These are phyloP conservation scores for Bambusicola thoracicus DNA, from an alignment of 2,113 vertebrate species.

Conservation along the genomic window DNA sequence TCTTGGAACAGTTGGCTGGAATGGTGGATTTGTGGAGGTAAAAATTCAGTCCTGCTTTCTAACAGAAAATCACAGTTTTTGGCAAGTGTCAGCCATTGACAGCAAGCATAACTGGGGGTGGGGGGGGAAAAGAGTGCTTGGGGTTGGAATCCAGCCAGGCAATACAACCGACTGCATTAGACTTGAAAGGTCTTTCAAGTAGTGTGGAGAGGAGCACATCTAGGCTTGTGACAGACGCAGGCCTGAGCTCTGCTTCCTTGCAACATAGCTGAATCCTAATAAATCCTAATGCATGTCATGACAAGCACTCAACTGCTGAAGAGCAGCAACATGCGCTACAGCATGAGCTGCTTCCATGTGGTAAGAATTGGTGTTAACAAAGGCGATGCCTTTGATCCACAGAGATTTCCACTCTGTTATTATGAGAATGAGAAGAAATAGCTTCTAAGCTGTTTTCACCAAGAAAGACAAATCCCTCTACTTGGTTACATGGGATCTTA, in stretches of 20 bases:
- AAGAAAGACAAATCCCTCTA: not conserved
- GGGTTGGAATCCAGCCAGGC: not conserved
- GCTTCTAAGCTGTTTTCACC: not conserved
- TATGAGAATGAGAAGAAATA: not conserved
- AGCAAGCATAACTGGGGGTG: not conserved
- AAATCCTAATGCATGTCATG: not conserved
- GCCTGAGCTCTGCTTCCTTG: not conserved
- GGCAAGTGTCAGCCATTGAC: not conserved
- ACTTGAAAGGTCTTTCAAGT: not conserved
- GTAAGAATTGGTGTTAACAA: not conserved
- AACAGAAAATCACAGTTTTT: not conserved
- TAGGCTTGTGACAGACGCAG: not conserved
- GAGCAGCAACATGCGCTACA: not conserved
- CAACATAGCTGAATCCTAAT: not conserved
- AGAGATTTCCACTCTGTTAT: not conserved
- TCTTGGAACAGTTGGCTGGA: not conserved
- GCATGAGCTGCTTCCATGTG: not conserved
- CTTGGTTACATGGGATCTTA: not conserved
- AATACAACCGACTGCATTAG: not conserved
- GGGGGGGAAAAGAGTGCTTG: not conserved
- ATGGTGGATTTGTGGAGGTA: conserved; percentile 9
- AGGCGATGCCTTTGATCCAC: not conserved
- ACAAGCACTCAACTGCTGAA: not conserved
- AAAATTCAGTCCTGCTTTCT: not conserved
- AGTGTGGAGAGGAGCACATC: not conserved